Conservation (phyloP, 2,797 vertebrate genomes). For the Catostomus latipinnis region DNA sequence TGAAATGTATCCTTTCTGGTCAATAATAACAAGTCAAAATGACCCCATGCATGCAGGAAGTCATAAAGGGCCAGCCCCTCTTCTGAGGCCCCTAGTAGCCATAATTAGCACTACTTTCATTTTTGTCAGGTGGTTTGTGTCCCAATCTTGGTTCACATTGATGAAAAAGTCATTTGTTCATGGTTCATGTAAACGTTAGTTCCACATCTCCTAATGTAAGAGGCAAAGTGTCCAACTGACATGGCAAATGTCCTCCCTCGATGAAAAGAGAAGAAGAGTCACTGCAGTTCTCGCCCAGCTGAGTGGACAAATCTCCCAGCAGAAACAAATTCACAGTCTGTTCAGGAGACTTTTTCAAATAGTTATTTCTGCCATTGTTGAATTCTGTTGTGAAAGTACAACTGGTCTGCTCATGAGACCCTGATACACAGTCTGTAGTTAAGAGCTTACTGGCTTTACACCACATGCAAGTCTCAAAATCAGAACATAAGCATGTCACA, state of each 20-base stretch:
- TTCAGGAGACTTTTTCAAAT: slow-evolving; percentile 54
- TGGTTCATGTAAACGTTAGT: slow-evolving; percentile 68
- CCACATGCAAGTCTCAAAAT: slow-evolving; percentile 72
- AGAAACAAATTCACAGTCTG: slow-evolving; percentile 56
- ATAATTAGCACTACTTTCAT: too few species aligned
- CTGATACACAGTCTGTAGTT: slow-evolving; percentile 9
- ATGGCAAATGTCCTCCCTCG: slow-evolving; percentile 52
- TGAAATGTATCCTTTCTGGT: background rate
- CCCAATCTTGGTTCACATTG: background rate
- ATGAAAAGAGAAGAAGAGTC: slow-evolving; percentile 67
- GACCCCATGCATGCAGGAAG: background rate
- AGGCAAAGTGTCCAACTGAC: slow-evolving; percentile 61
- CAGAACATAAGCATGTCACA: slow-evolving; percentile 70
- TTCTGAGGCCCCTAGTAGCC: too few species aligned
- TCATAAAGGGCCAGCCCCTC: background rate
- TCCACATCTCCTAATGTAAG: slow-evolving; percentile 73
- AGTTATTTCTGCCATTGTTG: slow-evolving; percentile 52
- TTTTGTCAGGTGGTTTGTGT: too few species aligned
- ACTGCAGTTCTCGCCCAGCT: slow-evolving; percentile 45
- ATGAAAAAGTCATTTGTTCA: background rate
- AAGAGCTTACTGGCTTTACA: slow-evolving; percentile 66
- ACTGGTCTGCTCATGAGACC: slow-evolving; percentile 40
- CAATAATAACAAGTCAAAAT: background rate
- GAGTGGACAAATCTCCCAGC: slow-evolving; percentile 36
- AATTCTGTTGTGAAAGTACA: slow-evolving; percentile 17